A percentile compares a stretch with the other conserved stretches of the same genome.
Conservation (phyloP, 92 coral and sea anemone genomes). For the Palythoa grandis region DNA sequence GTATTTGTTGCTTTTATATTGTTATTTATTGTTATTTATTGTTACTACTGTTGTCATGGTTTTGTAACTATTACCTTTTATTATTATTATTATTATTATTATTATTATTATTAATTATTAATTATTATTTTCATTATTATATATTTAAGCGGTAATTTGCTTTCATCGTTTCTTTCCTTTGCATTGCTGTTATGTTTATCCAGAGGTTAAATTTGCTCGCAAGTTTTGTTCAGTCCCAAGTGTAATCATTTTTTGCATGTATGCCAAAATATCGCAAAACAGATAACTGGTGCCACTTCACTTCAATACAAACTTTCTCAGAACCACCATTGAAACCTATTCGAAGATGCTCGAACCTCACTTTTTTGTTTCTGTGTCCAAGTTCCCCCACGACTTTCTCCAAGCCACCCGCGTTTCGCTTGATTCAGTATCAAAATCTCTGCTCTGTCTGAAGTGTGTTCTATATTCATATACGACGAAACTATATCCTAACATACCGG, state of each 20-base stretch:
- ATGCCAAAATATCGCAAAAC: background rate
- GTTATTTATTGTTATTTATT: background rate
- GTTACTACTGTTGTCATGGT: background rate
- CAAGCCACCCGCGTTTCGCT: no score
- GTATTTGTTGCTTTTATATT: background rate
- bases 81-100: background rate
- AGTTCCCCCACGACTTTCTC: no score
- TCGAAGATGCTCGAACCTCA: no score
- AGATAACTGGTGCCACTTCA: background rate
- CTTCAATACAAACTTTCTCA: background rate
- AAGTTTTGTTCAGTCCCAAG: background rate
- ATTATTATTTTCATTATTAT: background rate
- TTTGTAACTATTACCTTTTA: background rate
- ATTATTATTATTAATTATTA: background rate
- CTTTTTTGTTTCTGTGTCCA: no score
- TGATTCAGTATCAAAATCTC: no score
- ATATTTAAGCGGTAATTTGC: background rate
- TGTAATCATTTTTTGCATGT: background rate
- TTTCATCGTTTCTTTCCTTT: slow-evolving; percentile 3
- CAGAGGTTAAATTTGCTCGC: background rate
- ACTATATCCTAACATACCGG: no score
- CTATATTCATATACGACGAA: no score
- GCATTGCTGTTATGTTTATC: slow-evolving; percentile 52
- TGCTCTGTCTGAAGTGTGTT: no score
- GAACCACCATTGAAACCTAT: background rate